Evolutionary conservation across 2,797 vertebrate species (phyloP), one percentile per base, ranked within the genome.

Genomic region (Enteromius paludinosus): DNA sequence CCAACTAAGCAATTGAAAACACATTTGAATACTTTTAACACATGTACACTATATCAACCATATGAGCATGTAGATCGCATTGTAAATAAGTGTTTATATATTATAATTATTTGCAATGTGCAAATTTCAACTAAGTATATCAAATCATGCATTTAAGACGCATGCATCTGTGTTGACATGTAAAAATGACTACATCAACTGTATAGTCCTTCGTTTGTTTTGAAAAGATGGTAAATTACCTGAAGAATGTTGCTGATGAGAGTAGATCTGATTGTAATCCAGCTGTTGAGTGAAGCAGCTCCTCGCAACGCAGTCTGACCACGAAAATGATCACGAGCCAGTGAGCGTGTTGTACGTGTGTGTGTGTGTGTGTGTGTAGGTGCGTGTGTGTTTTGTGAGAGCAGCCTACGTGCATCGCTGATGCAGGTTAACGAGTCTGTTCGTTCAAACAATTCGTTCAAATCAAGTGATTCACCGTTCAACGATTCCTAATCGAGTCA

Each of bases 211-310:
- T 23, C 47, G 35, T 54, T 5, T 20, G 12, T 11, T n/a, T 0
- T 14, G 11, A 73, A n/a, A 35, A 4, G 12, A 15, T 5, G 38
- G 61, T 45, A 0, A 20, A n/a, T 80, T 72, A 80, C 78, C 78
- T 43, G 65, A 30, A 56, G 12, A 38, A 20, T 69, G 10, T 28
- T 43, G 15, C 8, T 41, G 77, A 47, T 47, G 25, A 59, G 68
- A 72, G 17, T 14, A 5, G 9, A 33, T 59, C 6, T 61, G 12
- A 52, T 41, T 33, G 17, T 45, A 33, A 52, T 66, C 45, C 76
- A 80, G 78, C 78, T 62, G 12, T 47, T 56, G 49, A 59, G 23
- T 45, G 38, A 78, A 66, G 45, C 62, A 54, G 76, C 11, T 54
- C 43, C 28, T 33, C 10, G 0, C 20, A 28, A 28, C 17, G 1